Conservation (phyloP, 1,140 invertebrate genomes). For the Drosophila arizonae region DNA sequence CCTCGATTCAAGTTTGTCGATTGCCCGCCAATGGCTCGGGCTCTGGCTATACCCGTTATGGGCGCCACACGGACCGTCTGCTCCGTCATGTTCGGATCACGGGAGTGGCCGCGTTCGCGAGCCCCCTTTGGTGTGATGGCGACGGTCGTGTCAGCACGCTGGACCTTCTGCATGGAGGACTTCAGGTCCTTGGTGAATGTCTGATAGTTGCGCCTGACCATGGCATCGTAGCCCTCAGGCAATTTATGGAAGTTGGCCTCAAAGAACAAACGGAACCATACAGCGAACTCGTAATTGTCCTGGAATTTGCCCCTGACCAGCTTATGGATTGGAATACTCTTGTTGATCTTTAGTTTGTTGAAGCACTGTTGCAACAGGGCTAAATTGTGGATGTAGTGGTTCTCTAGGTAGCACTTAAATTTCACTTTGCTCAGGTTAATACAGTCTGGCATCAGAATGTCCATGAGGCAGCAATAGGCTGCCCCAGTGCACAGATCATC, state of each 20-base stretch:
- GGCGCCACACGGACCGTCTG: background rate
- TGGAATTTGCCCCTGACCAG: constrained; percentile 96
- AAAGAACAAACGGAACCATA: constrained; percentile 99
- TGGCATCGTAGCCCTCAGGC: constrained; percentile 82
- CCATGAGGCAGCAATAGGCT: constrained; percentile 99
- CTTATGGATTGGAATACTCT: constrained; percentile 93
- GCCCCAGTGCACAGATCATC: constrained; percentile 97
- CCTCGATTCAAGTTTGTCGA: too few relatives aligned
- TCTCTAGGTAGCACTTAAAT: constrained; percentile 97
- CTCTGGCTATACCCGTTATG: background rate
- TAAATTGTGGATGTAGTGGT: constrained; percentile 99
- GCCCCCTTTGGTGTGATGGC: background rate
- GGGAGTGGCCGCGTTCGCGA: background rate
- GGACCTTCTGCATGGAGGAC: background rate
- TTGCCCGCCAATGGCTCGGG: too few relatives aligned
- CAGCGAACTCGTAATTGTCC: constrained; percentile 99
- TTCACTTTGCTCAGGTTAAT: constrained; percentile 96
- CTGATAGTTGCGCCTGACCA: constrained; percentile 5
- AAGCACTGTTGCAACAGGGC: constrained; percentile 97
- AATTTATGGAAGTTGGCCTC: constrained; percentile 86
- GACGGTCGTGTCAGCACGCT: background rate
- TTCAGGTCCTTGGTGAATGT: background rate
- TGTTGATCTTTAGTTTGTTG: constrained; percentile 97
- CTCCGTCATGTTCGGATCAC: background rate
- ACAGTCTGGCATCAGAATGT: constrained; percentile 97